These are phyloP conservation scores for Holothuria scabra DNA, from an alignment of 53 echinoderm and acorn worm genomes.

Conservation along the genomic window DNA sequence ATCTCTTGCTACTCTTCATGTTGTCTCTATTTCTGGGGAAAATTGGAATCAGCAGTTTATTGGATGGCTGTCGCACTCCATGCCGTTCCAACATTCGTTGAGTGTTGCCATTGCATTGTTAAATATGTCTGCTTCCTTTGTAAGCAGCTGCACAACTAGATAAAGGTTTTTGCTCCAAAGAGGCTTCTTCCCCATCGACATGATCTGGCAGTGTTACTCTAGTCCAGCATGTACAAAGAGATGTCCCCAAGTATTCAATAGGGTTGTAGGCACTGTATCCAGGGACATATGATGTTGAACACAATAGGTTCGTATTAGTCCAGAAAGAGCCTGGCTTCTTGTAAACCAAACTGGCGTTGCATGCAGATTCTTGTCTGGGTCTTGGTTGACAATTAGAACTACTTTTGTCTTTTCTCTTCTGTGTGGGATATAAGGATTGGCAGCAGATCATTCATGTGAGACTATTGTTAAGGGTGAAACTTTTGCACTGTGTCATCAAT, in stretches of 20 bases:
- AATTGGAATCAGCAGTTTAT: no score
- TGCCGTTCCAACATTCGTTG: background rate
- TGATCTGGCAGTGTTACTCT: constrained; percentile 44
- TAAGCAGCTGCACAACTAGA: background rate
- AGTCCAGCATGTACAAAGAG: constrained; percentile 24
- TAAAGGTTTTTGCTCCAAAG: background rate
- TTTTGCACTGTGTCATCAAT: constrained; percentile 40
- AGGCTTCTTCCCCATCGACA: constrained; percentile 3
- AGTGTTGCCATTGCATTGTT: background rate
- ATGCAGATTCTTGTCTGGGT: constrained; percentile 48
- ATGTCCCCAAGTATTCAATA: constrained; percentile 57
- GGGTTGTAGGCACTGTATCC: no score
- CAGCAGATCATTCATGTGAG: constrained; percentile 49
- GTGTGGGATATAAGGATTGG: constrained; percentile 19
- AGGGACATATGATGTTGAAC: background rate
- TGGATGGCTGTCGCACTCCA: background rate
- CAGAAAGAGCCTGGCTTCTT: background rate
- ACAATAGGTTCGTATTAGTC: constrained; percentile 52
- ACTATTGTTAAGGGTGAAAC: constrained; percentile 11
- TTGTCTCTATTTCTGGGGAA: background rate
- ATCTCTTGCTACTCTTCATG: background rate
- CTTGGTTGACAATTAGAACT: constrained; percentile 22
- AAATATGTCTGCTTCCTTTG: background rate
- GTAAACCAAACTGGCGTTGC: constrained; percentile 41
- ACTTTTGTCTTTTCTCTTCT: constrained; percentile 22